Evolutionary conservation across 2,888 invertebrate species (phyloP), one percentile per base, ranked within the genome.

Genomic region (Tolmerus cingulatus): DNA sequence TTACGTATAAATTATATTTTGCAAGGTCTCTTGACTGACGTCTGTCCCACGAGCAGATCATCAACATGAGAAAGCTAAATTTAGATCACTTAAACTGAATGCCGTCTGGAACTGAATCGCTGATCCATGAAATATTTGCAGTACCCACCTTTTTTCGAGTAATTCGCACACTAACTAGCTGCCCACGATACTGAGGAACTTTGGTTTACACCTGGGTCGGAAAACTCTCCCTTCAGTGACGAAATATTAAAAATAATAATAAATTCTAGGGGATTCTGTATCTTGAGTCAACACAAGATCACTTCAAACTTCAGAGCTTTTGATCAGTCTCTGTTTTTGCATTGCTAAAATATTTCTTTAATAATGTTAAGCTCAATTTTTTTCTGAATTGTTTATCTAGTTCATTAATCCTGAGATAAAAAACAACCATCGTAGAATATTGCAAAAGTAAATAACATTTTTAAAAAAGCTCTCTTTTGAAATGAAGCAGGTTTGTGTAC

Each of bases 21-120:
- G 23, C 57, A 82, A 82, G 82, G 82, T 40, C 82, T 57, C 23
- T 51, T 37, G 82, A 30, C 19, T 82, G 82, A 82, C 82, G 82
- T 82, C 51, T 51, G 40, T 46, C n/a, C 27, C 79, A 79, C 14
- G 51, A 23, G 30, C 66, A 9, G 66, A 78, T 78, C 79, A 79
- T 79, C 79, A 46, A 43, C 43, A n/a, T 46, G 30, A 30, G 30
- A 46, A 51, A 14, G 23, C 79, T 79, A 79, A 16, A 79, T 79
- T 79, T 79, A 79, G 79, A 79, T 79, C 51, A 66, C 23, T 66
- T 27, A 27, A 7, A 23, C 23, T 66, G 66, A 66, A 66, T 19
- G 12, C 66, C 19, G 66, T 66, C 66, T 66, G 66, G 66, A 66
- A 66, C 66, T 9, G 27, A 57, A 19, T 66, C 66, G 66, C 66